These are phyloP conservation scores for Micromussa lordhowensis DNA, from an alignment of 92 coral and sea anemone genomes.

Conservation along the genomic window DNA sequence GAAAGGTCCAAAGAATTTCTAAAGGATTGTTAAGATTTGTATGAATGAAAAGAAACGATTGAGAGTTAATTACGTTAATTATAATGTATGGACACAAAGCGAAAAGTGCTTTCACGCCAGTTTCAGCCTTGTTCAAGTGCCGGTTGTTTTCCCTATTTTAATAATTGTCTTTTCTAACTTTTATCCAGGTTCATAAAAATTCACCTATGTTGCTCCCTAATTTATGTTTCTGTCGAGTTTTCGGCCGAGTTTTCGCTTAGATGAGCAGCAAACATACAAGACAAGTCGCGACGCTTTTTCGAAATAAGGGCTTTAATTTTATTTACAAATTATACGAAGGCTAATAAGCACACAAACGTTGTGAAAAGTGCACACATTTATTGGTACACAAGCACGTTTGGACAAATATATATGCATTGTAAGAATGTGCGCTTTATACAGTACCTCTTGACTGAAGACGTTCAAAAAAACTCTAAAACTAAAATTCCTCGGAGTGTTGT, in stretches of 20 bases:
- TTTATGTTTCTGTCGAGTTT: no score
- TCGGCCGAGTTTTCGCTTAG: neutral
- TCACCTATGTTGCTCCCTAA: no score
- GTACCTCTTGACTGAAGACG: conserved; percentile 87
- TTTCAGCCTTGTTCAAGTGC: no score
- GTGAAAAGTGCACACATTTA: conserved; percentile 97
- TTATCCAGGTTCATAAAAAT: no score
- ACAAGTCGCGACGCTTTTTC: conserved; percentile 23
- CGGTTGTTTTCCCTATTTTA: no score
- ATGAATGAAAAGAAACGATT: no score
- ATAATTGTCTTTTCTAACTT: no score
- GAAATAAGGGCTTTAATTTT: conserved; percentile 53
- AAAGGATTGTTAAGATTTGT: no score
- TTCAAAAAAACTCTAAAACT: conserved; percentile 97
- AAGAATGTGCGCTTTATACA: conserved; percentile 98
- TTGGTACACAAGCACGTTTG: conserved; percentile 87
- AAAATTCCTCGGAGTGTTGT: conserved; percentile 81
- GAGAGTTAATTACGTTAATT: no score
- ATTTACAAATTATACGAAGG: conserved; percentile 53
- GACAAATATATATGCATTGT: conserved; percentile 89
- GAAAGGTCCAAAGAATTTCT: no score
- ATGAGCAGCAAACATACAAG: neutral
- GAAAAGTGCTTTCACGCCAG: no score
- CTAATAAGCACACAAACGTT: conserved; percentile 57
- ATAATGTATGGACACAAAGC: no score